These are phyloP conservation scores for Hemibagrus guttatus DNA, from an alignment of 2,797 vertebrate species.

Conservation along the genomic window DNA sequence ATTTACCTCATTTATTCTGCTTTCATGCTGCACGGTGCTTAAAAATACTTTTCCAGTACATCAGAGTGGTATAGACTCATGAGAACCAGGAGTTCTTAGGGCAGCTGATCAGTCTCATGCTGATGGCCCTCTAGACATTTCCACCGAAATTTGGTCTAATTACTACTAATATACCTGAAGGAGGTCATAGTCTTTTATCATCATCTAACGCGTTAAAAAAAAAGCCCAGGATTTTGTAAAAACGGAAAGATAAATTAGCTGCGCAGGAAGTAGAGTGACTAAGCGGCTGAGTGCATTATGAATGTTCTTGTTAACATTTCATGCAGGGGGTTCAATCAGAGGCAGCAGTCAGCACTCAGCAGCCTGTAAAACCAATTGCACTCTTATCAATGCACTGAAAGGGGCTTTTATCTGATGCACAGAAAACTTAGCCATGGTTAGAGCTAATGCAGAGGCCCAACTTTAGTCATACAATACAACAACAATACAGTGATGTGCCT, in stretches of 20 bases:
- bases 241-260: conserved; percentile 18
- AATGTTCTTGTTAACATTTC: conserved; percentile 20
- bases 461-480: not conserved
- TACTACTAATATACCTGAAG: conserved; percentile 9
- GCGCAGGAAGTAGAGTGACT: conserved; percentile 4
- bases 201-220: conserved; percentile 5
- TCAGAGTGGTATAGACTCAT: not conserved
- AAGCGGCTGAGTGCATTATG: conserved; percentile 6
- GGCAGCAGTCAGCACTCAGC: conserved; percentile 13
- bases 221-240: not conserved
- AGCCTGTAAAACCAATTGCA: conserved; percentile 8
- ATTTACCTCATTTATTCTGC: not conserved
- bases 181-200: conserved; percentile 44
- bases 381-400: not conserved
- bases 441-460: not conserved
- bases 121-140: not conserved
- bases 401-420: not conserved
- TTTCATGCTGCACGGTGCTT: not conserved
- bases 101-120: conserved; percentile 9
- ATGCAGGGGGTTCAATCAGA: conserved; percentile 23
- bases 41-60: not conserved
- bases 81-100: not conserved
- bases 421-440: conserved; percentile 10
- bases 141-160: not conserved
- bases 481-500: not conserved